These are phyloP conservation scores for Piaya cayana DNA, from an alignment of 2,113 vertebrate species.

Conservation along the genomic window DNA sequence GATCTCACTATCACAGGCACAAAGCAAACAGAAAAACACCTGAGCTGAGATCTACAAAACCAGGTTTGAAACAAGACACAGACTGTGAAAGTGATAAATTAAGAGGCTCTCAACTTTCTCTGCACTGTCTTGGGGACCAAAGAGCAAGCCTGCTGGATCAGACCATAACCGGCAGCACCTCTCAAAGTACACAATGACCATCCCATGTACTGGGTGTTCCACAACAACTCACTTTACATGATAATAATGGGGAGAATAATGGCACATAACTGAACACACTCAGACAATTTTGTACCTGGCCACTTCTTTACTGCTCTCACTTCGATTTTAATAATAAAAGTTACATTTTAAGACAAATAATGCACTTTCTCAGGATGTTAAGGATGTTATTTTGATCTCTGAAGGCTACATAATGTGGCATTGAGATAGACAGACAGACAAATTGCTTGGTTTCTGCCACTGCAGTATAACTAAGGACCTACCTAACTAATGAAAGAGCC, in stretches of 20 bases:
- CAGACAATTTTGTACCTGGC: background rate
- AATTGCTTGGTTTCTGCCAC: background rate
- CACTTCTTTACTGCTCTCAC: background rate
- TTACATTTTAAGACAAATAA: background rate
- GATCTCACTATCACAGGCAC: background rate
- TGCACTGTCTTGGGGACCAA: background rate
- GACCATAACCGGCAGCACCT: background rate
- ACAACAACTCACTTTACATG: background rate
- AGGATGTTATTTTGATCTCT: background rate
- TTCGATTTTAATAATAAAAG: background rate
- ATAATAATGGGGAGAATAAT: slow-evolving; percentile 24
- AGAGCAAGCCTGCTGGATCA: background rate
- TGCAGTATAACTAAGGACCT: background rate
- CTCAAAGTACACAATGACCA: fast-evolving
- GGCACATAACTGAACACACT: background rate
- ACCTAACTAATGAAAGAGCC: background rate
- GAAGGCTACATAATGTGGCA: background rate
- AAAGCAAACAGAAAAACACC: background rate
- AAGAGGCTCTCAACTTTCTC: background rate
- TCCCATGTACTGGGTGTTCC: background rate
- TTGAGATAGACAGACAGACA: background rate
- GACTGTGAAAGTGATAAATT: background rate
- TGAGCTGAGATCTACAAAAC: background rate
- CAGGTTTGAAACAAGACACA: background rate
- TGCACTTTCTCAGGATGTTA: background rate